Conservation (phyloP, 2,888 invertebrate genomes). For the Rhagophthalmus giganteus region DNA sequence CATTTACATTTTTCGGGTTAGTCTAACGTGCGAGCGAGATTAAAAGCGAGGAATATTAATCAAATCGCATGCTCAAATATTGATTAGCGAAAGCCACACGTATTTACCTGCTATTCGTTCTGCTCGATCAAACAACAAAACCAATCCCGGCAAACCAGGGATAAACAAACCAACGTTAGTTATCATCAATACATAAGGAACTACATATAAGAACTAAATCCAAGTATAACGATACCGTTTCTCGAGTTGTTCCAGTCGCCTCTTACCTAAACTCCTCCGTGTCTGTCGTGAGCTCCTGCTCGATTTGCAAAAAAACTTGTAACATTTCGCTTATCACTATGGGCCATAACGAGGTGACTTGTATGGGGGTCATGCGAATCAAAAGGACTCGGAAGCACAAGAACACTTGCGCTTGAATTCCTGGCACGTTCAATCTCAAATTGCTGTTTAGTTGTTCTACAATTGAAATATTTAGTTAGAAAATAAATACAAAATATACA, state of each 20-base stretch:
- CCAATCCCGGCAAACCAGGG: slow-evolving; percentile 35
- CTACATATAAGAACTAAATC: slow-evolving; percentile 4
- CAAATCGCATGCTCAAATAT: too few relatives aligned
- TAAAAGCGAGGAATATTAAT: too few relatives aligned
- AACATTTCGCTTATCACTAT: slow-evolving; percentile 89
- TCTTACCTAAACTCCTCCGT: slow-evolving; percentile 75
- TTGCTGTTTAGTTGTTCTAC: slow-evolving; percentile 84
- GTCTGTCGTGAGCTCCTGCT: slow-evolving; percentile 77
- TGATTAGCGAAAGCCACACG: too few relatives aligned
- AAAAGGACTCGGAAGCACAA: slow-evolving; percentile 85
- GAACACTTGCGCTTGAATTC: slow-evolving; percentile 84
- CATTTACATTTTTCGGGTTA: too few relatives aligned
- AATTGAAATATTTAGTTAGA: slow-evolving; percentile 29
- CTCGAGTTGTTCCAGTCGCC: too few relatives aligned
- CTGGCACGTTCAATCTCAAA: slow-evolving; percentile 72
- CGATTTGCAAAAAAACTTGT: slow-evolving; percentile 83
- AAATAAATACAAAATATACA: not conserved
- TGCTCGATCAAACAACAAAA: slow-evolving; percentile 35
- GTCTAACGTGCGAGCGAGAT: too few relatives aligned
- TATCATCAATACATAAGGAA: too few relatives aligned
- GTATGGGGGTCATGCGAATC: slow-evolving; percentile 79
- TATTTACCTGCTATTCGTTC: slow-evolving; percentile 43
- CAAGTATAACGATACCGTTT: too few relatives aligned
- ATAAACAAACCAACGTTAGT: slow-evolving; percentile 34
- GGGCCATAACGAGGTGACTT: slow-evolving; percentile 88